Evolutionary conservation across 2,888 invertebrate species (phyloP).

Genomic region (Dusona sp.): DNA sequence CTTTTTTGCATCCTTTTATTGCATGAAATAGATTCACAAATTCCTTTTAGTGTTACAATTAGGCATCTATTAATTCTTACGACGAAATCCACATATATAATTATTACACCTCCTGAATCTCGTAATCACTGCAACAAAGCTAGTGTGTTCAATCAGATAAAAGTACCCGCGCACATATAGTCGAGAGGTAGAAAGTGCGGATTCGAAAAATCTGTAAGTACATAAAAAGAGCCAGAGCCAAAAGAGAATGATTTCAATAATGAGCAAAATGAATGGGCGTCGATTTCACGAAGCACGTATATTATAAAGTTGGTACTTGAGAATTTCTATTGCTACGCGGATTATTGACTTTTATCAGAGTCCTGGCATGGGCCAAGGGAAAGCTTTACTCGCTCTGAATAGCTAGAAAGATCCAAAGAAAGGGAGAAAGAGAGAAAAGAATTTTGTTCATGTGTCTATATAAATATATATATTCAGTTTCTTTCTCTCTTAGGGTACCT

Average conservation of each 20-base stretch:
- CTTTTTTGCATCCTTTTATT: no score
- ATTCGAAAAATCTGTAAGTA: not conserved
- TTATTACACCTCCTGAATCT: not conserved
- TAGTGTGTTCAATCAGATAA: not conserved
- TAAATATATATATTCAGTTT: conserved; percentile 62
- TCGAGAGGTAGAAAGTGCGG: not conserved
- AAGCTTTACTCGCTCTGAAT: conserved; percentile 54
- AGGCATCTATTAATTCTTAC: not conserved
- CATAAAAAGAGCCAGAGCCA: conserved; percentile 10
- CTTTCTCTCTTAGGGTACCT: conserved; percentile 71
- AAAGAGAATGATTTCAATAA: conserved; percentile 43
- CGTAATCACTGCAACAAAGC: not conserved
- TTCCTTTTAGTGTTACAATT: not conserved
- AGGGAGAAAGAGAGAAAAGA: conserved; percentile 21
- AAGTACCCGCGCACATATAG: not conserved
- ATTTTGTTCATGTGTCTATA: conserved; percentile 53
- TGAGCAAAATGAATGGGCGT: conserved; percentile 35
- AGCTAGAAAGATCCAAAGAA: conserved; percentile 14
- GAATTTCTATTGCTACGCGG: conserved; percentile 77
- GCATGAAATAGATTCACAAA: not conserved
- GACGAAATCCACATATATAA: not conserved
- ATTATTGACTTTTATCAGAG: conserved; percentile 82
- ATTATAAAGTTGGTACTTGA: conserved; percentile 64
- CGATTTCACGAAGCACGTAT: conserved; percentile 55
- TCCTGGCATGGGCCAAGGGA: conserved; percentile 77